Base-by-base conservation (phyloP, 2,888 invertebrate genomes). In the Brenthis daphne region DNA sequence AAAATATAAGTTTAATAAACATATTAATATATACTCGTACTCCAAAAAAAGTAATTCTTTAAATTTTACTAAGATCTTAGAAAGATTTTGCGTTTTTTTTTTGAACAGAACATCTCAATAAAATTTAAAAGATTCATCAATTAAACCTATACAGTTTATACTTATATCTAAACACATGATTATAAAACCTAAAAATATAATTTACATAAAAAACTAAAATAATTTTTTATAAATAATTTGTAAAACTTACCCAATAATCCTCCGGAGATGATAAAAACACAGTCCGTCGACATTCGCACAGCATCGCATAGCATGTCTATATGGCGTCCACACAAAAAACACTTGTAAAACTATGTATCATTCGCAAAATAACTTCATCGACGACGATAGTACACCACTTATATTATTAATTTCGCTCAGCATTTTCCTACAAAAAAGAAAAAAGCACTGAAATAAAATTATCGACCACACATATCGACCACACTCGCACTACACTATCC, bases 371-470 rank as follows among this genome's bases (percentile, higher is more conserved):
- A 92, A 91, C 88, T 92, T 92, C 85, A 92, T 91, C 77, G 92
- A 89, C 80, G 92, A 90, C 70, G 91, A 90, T 79, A 92, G 86
- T 87, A 92, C 92, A 90, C 89, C 89, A 92, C 92, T 92, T 87
- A 92, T 88, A 89, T 90, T 92, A 91, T 89, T 89, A 87, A 90
- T 89, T 90, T 92, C 92, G 86, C 86, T 86, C 92, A 88, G 90
- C 91, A 85, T 89, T 92, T 89, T 91, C 92, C 92, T 92, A 92
- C 88, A 89, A 91, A 90, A 91, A 89, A 90, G 87, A 90, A 90
- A 90, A 88, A 82, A 87, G 84, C 77, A 77, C 78, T 79, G 37
- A 82, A 84, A 85, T 84, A 85, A 88, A 86, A 75, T 72, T 67
- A 75, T 58, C 58, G 85, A 80, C 80, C 85, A 82, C 87, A 88